These are phyloP conservation scores for Myxocyprinus asiaticus DNA, from an alignment of 2,113 vertebrate species.

Conservation along the genomic window DNA sequence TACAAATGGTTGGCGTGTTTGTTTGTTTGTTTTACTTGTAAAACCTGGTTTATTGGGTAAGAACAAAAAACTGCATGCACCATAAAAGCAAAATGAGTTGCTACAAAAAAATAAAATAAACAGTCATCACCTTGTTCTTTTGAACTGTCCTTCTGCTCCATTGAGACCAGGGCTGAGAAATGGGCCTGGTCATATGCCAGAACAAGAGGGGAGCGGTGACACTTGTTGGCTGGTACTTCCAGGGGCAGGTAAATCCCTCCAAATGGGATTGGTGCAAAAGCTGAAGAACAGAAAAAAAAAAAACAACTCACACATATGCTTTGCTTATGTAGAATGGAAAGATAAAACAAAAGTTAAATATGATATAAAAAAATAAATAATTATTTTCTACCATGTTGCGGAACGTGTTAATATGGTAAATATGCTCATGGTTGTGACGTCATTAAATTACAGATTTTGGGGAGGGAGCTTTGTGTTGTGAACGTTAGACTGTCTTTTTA, in stretches of 20 bases:
- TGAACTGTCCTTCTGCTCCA: constrained; percentile 90
- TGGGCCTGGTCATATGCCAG: constrained; percentile 96
- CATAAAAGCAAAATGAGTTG: not conserved
- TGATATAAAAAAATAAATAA: no score
- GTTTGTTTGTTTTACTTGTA: no score
- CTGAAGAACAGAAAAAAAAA: constrained; percentile 63
- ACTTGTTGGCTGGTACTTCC: constrained; percentile 89
- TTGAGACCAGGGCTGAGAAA: constrained; percentile 97
- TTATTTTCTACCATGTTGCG: no score
- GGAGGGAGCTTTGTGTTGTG: no score
- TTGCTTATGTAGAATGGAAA: not conserved
- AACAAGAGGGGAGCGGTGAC: constrained; percentile 90
- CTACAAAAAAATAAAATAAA: not conserved
- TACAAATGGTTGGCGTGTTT: no score
- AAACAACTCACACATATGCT: not conserved
- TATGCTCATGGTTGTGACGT: no score
- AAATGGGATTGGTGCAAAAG: constrained; percentile 96
- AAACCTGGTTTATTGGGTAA: not conserved
- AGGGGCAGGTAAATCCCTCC: constrained; percentile 95
- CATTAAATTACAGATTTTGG: no score
- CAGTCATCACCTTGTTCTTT: constrained; percentile 87
- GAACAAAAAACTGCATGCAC: not conserved
- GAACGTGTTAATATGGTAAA: no score
- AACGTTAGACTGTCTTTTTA: no score
- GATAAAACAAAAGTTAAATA: no score